These are phyloP conservation scores for Calycopis cecrops DNA, from an alignment of 1,140 invertebrate genomes.

Conservation along the genomic window DNA sequence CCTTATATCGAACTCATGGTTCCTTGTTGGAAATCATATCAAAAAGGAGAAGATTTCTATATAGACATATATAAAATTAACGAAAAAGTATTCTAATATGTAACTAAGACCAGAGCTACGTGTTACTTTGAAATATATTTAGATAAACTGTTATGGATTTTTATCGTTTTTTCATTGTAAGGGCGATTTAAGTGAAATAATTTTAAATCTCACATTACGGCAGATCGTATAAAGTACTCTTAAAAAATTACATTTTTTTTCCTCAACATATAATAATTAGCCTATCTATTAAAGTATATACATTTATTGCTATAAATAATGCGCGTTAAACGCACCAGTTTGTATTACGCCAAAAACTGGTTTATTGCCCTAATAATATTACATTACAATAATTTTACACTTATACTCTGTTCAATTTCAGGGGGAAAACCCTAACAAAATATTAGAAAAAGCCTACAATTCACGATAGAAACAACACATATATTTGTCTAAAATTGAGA, in stretches of 20 bases:
- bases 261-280: slow-evolving; percentile 71
- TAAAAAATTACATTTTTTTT: slow-evolving; percentile 68
- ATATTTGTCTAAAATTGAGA: no score
- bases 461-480: no score
- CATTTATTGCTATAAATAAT: slow-evolving; percentile 70
- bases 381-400: slow-evolving; percentile 11
- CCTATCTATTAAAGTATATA: slow-evolving; percentile 69
- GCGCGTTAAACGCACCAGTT: slow-evolving; percentile 63
- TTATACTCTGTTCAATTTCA: slow-evolving; percentile 26
- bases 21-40: no score
- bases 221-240: slow-evolving; percentile 69
- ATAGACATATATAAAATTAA: no score
- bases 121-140: slow-evolving; percentile 15
- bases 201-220: slow-evolving; percentile 63
- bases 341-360: slow-evolving; percentile 36
- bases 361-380: slow-evolving; percentile 48
- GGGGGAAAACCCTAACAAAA: no score
- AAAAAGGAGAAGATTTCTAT: no score
- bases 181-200: slow-evolving; percentile 48
- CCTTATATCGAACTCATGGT: no score
- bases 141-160: not conserved
- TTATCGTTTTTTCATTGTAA: not conserved
- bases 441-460: no score
- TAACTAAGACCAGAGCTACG: no score
- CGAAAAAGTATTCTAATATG: no score